Evolutionary conservation across 1,140 invertebrate species (phyloP), one percentile per base, ranked within the genome.

Genomic region (Goniozus legneri): DNA sequence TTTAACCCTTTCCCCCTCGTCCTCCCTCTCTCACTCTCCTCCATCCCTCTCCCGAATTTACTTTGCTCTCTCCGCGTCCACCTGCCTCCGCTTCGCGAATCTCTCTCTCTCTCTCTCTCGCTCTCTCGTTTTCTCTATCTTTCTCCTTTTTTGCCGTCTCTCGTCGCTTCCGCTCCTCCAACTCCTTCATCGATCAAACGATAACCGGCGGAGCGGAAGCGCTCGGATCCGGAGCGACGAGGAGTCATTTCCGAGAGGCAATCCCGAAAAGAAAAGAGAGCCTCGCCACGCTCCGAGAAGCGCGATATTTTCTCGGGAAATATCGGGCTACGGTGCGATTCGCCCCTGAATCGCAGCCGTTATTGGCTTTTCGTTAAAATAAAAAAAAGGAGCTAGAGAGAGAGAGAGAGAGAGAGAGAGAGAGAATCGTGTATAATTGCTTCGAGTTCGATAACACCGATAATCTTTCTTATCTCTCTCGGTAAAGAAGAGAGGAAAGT

Each of bases 131-230:
- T 16, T 36, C 44, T 50, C 44, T 50, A 46, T 50, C 39, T 36
- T 42, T 20, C 24, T 43, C 12, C 7, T 14, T 16, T 14, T 22
- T 39, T 10, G n/a, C 18, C 20, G n/a, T 41, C 16, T 31, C 24
- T 34, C 40, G 1, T 16, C 12, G 10, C 20, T 21, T 20, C 35
- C 19, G 34, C 42, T 44, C 20, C 20, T 14, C 8, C 20, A 47
- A 50, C 50, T 56, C 43, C 44, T 46, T 46, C 51, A 56, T 53
- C 54, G 51, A 56, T 56, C 54, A 53, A 56, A 53, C 51, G 43
- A 53, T 53, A 56, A 46, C 36, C 37, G 12, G 2, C 13, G 18
- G 27, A 49, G 33, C 35, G 35, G 21, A 45, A 47, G 31, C 42
- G 44, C 7, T 16, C 18, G 30, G 42, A 44, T 34, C 14, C 27